Evolutionary conservation across 2,113 vertebrate species (phyloP).

Genomic region (Hippocampus mohnikei): DNA sequence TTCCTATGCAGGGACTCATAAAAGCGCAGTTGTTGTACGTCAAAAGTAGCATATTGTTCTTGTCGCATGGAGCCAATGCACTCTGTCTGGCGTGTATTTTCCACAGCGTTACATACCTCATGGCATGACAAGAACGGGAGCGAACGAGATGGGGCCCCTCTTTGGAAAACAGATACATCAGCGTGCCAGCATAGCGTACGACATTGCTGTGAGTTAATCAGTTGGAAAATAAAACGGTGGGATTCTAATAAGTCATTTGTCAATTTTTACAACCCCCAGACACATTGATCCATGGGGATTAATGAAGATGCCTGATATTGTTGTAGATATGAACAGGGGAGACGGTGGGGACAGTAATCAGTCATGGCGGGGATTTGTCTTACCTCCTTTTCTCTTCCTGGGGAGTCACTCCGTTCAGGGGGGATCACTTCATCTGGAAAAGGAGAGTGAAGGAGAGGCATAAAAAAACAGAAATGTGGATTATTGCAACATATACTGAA

Average conservation of each 20-base stretch:
- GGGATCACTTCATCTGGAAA: conserved; percentile 73
- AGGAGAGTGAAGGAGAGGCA: conserved; percentile 55
- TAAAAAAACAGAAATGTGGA: conserved; percentile 49
- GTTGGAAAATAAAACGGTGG: conserved; percentile 77
- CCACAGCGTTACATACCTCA: conserved; percentile 49
- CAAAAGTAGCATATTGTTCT: conserved; percentile 21
- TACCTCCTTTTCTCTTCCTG: conserved; percentile 75
- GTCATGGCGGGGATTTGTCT: conserved; percentile 71
- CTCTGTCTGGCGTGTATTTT: conserved; percentile 37
- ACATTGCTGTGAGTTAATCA: conserved; percentile 76
- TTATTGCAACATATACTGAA: conserved; percentile 40
- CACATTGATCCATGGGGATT: conserved; percentile 76
- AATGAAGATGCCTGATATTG: conserved; percentile 77
- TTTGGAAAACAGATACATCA: conserved; percentile 73
- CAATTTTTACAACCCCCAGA: conserved; percentile 78
- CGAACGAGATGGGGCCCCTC: conserved; percentile 40
- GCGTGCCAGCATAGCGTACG: conserved; percentile 67
- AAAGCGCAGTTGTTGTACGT: conserved; percentile 29
- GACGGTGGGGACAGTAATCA: conserved; percentile 72
- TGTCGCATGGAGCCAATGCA: conserved; percentile 30
- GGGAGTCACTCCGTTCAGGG: conserved; percentile 63
- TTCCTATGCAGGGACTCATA: conserved; percentile 24
- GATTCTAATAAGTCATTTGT: conserved; percentile 82
- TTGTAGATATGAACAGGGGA: conserved; percentile 74
- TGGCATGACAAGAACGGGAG: conserved; percentile 15